Evolutionary conservation across 2,113 vertebrate species (phyloP).

Genomic region (Marmota flaviventris): DNA sequence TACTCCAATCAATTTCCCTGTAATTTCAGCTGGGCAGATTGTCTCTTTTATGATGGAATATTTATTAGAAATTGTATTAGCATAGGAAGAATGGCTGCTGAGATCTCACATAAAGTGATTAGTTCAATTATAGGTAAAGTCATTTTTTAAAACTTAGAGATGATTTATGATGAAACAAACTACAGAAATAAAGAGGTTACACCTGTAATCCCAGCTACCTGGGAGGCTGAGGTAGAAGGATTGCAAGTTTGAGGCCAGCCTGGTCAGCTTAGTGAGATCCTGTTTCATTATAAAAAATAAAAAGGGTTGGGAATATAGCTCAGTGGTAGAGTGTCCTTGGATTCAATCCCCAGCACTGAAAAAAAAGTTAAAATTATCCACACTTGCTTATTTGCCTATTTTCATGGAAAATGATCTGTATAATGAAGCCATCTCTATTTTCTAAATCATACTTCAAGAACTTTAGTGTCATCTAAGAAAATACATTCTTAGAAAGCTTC

Average conservation of each 20-base stretch:
- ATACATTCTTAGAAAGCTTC: slow-evolving; percentile 48
- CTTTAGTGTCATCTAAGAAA: slow-evolving; percentile 30
- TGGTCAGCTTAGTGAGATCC: too few species aligned
- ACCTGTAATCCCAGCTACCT: neutral
- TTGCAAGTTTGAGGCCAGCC: too few species aligned
- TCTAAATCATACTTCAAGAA: slow-evolving; percentile 55
- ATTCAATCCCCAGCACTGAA: too few species aligned
- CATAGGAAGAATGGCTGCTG: neutral
- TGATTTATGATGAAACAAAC: slow-evolving; percentile 30
- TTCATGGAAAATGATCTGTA: slow-evolving; percentile 49
- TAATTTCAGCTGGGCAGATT: slow-evolving; percentile 48
- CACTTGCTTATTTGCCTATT: slow-evolving; percentile 56
- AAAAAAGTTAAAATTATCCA: neutral
- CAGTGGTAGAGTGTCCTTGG: too few species aligned
- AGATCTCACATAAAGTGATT: slow-evolving; percentile 26
- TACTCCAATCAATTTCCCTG: neutral
- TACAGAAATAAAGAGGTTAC: slow-evolving; percentile 20
- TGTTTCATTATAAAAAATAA: too few species aligned
- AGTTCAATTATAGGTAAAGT: slow-evolving; percentile 21
- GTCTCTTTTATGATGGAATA: slow-evolving; percentile 33
- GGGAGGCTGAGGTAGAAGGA: too few species aligned
- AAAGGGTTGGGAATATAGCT: too few species aligned
- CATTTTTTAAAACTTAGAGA: neutral
- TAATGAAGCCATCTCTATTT: slow-evolving; percentile 32
- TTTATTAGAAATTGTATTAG: slow-evolving; percentile 49